Evolutionary conservation across 1,140 invertebrate genomes (phyloP), one percentile per base, ranked within the genome.

Genomic region (Aricia agestis): DNA sequence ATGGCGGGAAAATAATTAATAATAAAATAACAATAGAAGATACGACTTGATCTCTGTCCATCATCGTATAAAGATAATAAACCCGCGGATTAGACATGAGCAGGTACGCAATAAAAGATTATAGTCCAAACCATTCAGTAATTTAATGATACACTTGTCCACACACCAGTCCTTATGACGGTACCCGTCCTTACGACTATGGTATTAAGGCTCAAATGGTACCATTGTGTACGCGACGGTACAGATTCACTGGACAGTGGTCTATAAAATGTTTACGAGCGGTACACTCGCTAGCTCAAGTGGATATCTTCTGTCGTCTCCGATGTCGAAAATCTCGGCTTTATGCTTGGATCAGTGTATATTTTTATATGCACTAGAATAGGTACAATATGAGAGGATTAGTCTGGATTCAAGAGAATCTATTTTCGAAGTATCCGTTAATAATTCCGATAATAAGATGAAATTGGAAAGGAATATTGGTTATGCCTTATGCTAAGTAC

Each of bases 191-290:
- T 52, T 52, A 52, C 3, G 13, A 13, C 45, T 9, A 52, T 52
- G 45, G 13, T 9, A 52, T 11, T 52, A 52, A 52, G 45, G 45
- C 9, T 15, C 11, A 52, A 45, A 52, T 41, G 17, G 36, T 25
- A 42, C 15, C 7, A 42, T 67, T 11, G 63, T 36, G 17, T n/a
- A 25, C 66, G 15, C 66, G 41, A 42, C 32, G n/a, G 41, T 67
- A 41, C 41, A 41, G 18, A 67, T 18, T 18, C 13, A 52, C 45
- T 52, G 45, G 45, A 52, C 45, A 15, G 45, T 52, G 45, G 45
- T 52, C 45, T 52, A 52, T 52, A 52, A 52, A 52, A 52, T 52
- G 45, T 52, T 52, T 52, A 52, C 45, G 45, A 52, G 45, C 45
- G 45, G 45, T 52, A 52, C 45, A 52, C 11, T 52, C 45, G 11